Conservation (phyloP, 2,113 vertebrate species). For the Hydrochoerus hydrochaeris region DNA sequence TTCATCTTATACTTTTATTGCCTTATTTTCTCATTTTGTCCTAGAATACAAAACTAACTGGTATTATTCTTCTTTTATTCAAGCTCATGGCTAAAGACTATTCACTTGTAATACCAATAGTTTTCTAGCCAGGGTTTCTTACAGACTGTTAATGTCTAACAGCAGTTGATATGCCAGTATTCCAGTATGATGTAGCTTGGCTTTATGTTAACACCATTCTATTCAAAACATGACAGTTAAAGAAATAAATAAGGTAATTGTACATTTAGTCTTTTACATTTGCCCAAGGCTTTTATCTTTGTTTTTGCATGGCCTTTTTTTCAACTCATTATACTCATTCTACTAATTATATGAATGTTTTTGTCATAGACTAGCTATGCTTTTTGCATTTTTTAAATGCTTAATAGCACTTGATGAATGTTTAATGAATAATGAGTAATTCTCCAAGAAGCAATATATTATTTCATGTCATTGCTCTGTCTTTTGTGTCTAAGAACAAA, state of each 20-base stretch:
- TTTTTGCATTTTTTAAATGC: slow-evolving; percentile 64
- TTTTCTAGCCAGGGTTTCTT: neutral
- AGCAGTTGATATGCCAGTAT: neutral
- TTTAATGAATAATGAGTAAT: slow-evolving; percentile 68
- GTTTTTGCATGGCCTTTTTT: slow-evolving; percentile 48
- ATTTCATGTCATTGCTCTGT: slow-evolving; percentile 64
- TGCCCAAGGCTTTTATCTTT: slow-evolving; percentile 56
- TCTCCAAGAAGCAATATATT: slow-evolving; percentile 60
- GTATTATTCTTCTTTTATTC: neutral
- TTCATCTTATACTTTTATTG: neutral
- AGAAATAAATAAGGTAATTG: slow-evolving; percentile 63
- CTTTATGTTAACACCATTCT: slow-evolving; percentile 36
- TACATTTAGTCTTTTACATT: slow-evolving; percentile 47
- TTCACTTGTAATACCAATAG: neutral
- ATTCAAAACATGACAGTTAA: slow-evolving; percentile 34
- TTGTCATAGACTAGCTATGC: slow-evolving; percentile 38
- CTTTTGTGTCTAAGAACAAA: slow-evolving; percentile 61
- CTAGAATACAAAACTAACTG: neutral
- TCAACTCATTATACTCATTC: slow-evolving; percentile 61
- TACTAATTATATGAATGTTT: slow-evolving; percentile 64
- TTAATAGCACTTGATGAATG: slow-evolving; percentile 65
- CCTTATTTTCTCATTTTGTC: slow-evolving; percentile 23
- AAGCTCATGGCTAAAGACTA: neutral
- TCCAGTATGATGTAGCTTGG: neutral
- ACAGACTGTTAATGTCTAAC: neutral